Base-by-base conservation (phyloP, 2,113 vertebrate genomes). In the Dermatemys mawii region DNA sequence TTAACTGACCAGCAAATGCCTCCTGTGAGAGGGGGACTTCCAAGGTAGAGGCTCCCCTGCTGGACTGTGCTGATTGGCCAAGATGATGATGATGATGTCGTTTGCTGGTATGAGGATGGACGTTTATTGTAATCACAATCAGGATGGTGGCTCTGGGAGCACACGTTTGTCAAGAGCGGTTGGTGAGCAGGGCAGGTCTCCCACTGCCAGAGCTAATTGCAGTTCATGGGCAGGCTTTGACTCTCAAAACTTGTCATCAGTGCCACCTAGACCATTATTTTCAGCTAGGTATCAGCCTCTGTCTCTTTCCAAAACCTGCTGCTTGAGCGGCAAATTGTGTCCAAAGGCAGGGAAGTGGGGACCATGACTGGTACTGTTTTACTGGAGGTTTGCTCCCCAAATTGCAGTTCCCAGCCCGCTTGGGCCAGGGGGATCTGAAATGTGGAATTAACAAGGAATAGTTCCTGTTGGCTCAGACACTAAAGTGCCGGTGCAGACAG, bases 261-360 rank as follows among this genome's bases (percentile, higher is more conserved):
- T 55, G 50, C 41, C 21, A 35, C 50, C 38, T 70, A 46, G 38
- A 27, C 19, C 5, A 6, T 35, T n/a, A 46, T 55, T 76, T 86
- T 76, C 14, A 76, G 51, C 51, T 8, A 54, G 50, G 21, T 29
- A 0, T 0, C 81, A 81, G 14, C 27, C 50, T 86, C 78, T 83
- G 81, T 0, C 0, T 22, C 38, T 4, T 32, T 94, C 44, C 90
- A 63, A n/a, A 88, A 85, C 50, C 51, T 55, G 6, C 10, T 27
- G 29, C 4, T 2, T 1, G 5, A 2, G 24, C 38, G 8, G 79
- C 73, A 93, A 88, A 44, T n/a, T 60, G 1, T 13, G 16, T 12
- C 46, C 44, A 17, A 60, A 60, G 29, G 57, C 57, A 70, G 21
- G 67, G n/a, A 70, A 38, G 8, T 70, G 19, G 4, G 67, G n/a